These are phyloP conservation scores for Corythornis vintsioides DNA, from an alignment of 2,113 vertebrate genomes.

Conservation along the genomic window DNA sequence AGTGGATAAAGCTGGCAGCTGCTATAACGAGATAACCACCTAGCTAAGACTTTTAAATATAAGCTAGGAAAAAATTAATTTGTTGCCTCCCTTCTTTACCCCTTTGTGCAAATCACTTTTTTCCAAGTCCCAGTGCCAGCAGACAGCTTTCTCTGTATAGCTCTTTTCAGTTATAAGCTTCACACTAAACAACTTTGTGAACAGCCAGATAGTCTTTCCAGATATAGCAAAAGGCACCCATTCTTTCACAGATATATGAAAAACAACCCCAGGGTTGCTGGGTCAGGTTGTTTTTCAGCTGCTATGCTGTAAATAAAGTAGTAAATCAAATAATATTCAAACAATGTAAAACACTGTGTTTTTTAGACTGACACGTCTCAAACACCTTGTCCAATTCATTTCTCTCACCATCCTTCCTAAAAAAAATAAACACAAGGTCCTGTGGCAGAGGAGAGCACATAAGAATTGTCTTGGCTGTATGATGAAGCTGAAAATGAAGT, in stretches of 20 bases:
- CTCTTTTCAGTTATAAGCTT: not conserved
- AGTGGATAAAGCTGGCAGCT: conserved; percentile 14
- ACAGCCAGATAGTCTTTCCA: not conserved
- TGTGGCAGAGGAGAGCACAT: not conserved
- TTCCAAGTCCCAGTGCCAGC: not conserved
- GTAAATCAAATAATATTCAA: conserved; percentile 59
- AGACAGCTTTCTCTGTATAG: not conserved
- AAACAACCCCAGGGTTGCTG: conserved; percentile 3
- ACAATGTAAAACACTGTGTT: conserved; percentile 14
- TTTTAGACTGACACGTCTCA: conserved; percentile 28
- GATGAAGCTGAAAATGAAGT: conserved; percentile 1
- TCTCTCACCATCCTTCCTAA: conserved; percentile 5
- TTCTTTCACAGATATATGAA: conserved; percentile 2
- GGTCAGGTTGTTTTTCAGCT: conserved; percentile 52
- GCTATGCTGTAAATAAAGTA: conserved; percentile 46
- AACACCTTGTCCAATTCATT: conserved; percentile 50
- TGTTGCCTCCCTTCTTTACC: not conserved
- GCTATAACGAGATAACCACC: conserved; percentile 1
- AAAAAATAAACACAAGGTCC: conserved; percentile 1
- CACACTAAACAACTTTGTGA: not conserved
- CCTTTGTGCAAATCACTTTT: not conserved
- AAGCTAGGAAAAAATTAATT: not conserved
- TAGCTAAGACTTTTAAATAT: not conserved
- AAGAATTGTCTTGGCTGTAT: not conserved
- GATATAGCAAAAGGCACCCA: not conserved